Base-by-base conservation (phyloP, 1,140 invertebrate species). In the Dryas iulia region DNA sequence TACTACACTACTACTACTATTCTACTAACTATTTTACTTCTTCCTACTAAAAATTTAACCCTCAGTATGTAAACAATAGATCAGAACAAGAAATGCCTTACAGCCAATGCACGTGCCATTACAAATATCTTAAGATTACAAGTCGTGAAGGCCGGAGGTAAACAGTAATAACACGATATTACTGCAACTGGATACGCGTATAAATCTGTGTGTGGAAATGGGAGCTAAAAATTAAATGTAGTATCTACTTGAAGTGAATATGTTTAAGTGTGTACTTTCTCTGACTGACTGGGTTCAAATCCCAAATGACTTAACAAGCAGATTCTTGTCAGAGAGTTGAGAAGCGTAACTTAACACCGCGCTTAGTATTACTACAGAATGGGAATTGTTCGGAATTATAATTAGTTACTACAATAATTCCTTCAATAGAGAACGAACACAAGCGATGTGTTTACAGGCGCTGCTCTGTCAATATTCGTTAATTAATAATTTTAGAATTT, bases 111-210 rank as follows among this genome's bases (percentile, higher is more conserved):
- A 85, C 84, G 86, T 86, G 87, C 79, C 77, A 59, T 67, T 63
- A 78, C 76, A 78, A 80, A 80, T 82, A 75, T 73, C 73, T 69
- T 66, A 76, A 83, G 82, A 87, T 89, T 85, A 72, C 76, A 78
- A 82, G 74, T 90, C 88, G 86, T 90, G 88, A 86, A 90, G 85
- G 86, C 88, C 88, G 88, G 79, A 71, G 88, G 84, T 88, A 78
- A 77, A 79, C 76, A 71, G 75, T 87, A 89, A 89, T 89, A 83
- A 84, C 71, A 78, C 68, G 58, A 73, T 72, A 84, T 89, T 87
- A 87, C 73, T 69, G 59, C 82, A 83, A 82, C 84, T 77, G 84
- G 78, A 84, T 79, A 86, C 76, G 72, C 57, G 66, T 73, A 60
- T 71, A 71, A 33, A 64, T 11, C 14, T 73, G 59, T 26, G n/a